Conservation (phyloP, 1,140 invertebrate genomes). For the Drosophila sechellia region DNA sequence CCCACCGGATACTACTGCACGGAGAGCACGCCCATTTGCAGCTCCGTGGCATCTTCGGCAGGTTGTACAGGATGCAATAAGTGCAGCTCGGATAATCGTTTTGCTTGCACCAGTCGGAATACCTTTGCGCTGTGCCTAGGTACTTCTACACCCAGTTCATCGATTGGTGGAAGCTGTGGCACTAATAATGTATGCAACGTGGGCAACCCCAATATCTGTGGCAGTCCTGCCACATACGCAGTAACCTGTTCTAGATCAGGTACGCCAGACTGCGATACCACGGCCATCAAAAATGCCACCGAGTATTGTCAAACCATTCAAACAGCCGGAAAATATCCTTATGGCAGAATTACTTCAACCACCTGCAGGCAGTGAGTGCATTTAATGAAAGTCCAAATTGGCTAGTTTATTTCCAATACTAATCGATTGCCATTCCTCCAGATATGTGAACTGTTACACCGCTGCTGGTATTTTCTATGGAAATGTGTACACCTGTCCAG, state of each 20-base stretch:
- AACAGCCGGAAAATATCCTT: slow-evolving; percentile 48
- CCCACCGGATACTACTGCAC: slow-evolving; percentile 25
- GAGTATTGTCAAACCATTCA: slow-evolving; percentile 25
- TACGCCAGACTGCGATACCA: not conserved
- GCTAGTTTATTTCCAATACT: not conserved
- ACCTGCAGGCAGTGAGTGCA: slow-evolving; percentile 51
- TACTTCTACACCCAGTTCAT: not conserved
- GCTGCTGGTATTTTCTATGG: slow-evolving; percentile 21
- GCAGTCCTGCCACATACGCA: not conserved
- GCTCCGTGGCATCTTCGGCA: not conserved
- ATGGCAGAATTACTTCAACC: slow-evolving; percentile 24
- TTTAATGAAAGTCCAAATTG: too few species aligned
- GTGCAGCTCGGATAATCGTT: not conserved
- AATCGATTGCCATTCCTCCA: not conserved
- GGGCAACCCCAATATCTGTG: slow-evolving; percentile 28
- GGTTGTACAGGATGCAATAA: slow-evolving; percentile 16
- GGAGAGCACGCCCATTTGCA: not conserved
- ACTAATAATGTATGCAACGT: slow-evolving; percentile 31
- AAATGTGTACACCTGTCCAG: slow-evolving; percentile 35
- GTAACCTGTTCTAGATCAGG: slow-evolving; percentile 18
- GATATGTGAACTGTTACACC: slow-evolving; percentile 45
- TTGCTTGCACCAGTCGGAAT: slow-evolving; percentile 38
- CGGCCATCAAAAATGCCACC: slow-evolving; percentile 23
- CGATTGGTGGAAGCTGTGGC: slow-evolving; percentile 39
- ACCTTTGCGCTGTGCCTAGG: slow-evolving; percentile 54